Evolutionary conservation across 2,113 vertebrate genomes (phyloP), one percentile per base, ranked within the genome.

Genomic region (Edolisoma coerulescens): DNA sequence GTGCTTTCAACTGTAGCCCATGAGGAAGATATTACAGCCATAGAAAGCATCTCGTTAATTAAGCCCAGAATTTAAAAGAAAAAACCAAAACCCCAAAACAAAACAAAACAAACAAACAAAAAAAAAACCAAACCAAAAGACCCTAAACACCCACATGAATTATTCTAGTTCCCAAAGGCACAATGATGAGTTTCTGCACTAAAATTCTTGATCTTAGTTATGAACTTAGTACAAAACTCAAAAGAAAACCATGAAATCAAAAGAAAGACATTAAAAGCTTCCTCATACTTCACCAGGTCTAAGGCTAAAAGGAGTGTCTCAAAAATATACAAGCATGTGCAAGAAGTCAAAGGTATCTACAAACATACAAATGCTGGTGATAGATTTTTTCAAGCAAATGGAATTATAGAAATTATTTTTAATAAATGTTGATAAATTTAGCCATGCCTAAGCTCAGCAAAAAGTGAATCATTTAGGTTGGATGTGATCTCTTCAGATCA

Each of bases 1-100:
- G 6, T 60, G 5, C 16, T 54, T 89, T 89, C 47, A 39, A 0
- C 35, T 53, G 27, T 44, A 56, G 45, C 18, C 13, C 18, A 3
- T 22, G n/a, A 39, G 21, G 28, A 87, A 67, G 52, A 23, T 35
- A 30, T 16, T 57, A 32, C 24, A 90, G 16, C 10, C 42, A 71
- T 20, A 32, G 52, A 53, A 53, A 49, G 16, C 7, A 47, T 7
- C 5, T 61, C 2, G 0, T 71, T 76, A 42, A 27, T 19, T 60
- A 56, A 70, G 32, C 6, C 8, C 2, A 44, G 45, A 89, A 83
- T 30, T 47, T 26, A 81, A 82, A 90, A 61, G 22, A 9, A 45
- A 11, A 22, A 37, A 41, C 3, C 0, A 28, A 16, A 10, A 4
- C 10, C 8, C 11, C 19, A 21, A 64, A 41, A 10, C 9, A 10